phyloP scores from a whole-genome alignment of 2,888 invertebrate genomes.

The Eucriotettix oculatus region DNA sequence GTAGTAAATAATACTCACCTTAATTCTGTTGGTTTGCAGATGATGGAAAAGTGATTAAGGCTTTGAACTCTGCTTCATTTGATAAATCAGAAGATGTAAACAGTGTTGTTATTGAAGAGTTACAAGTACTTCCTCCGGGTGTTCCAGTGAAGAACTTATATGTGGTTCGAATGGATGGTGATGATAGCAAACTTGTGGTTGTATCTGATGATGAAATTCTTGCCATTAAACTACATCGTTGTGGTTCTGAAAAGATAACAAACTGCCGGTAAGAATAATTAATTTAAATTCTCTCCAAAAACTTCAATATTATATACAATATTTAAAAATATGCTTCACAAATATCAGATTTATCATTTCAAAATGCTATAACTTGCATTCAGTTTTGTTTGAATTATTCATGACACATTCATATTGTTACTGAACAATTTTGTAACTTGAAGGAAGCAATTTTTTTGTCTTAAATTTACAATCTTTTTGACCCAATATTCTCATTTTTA shows the following conservation, averaged over 20 bases:
- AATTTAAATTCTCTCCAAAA: not conserved
- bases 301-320: not conserved
- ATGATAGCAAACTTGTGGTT: constrained; percentile 68
- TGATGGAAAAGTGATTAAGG: constrained; percentile 82
- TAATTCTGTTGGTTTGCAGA: constrained; percentile 32
- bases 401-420: too few relatives aligned
- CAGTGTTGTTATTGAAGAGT: constrained; percentile 69
- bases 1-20: not conserved
- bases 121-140: constrained; percentile 54
- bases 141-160: constrained; percentile 60
- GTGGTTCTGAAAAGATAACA: constrained; percentile 28
- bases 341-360: too few relatives aligned
- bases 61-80: constrained; percentile 60
- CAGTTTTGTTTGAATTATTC: too few relatives aligned
- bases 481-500: constrained; percentile 26
- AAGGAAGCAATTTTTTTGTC: too few relatives aligned
- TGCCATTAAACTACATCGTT: constrained; percentile 73
- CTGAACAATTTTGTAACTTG: too few relatives aligned
- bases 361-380: too few relatives aligned
- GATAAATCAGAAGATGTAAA: constrained; percentile 37
- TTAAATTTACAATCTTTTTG: too few relatives aligned
- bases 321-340: too few relatives aligned
- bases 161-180: constrained; percentile 41
- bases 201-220: constrained; percentile 76
- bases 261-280: constrained; percentile 18